Conservation (phyloP, 2,113 vertebrate species). For the Daboia siamensis region DNA sequence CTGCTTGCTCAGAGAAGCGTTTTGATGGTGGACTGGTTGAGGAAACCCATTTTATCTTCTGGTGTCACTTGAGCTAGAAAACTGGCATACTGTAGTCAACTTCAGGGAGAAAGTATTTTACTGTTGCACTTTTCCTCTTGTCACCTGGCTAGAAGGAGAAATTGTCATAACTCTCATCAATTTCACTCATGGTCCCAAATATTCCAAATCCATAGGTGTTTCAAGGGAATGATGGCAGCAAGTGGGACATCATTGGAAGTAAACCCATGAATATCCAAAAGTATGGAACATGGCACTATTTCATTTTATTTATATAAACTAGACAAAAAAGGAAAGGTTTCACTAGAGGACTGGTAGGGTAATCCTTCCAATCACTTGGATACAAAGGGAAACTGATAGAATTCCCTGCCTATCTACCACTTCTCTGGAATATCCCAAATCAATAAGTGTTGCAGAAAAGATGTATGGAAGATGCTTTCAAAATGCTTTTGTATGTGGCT, state of each 20-base stretch:
- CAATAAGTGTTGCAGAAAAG: background rate
- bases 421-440: background rate
- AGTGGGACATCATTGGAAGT: background rate
- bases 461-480: background rate
- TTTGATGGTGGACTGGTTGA: background rate
- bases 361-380: background rate
- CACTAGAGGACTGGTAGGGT: background rate
- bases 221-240: background rate
- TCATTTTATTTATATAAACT: background rate
- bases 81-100: background rate
- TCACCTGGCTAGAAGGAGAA: background rate
- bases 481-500: background rate
- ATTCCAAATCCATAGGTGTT: background rate
- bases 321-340: background rate
- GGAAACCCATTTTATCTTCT: background rate
- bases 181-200: background rate
- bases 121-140: background rate
- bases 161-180: background rate
- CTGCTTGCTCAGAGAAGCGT: background rate
- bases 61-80: background rate
- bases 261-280: background rate
- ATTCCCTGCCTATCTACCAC: background rate
- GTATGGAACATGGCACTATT: background rate
- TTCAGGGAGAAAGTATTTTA: background rate
- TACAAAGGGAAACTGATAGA: background rate